Evolutionary conservation across 2,888 invertebrate genomes (phyloP).

Genomic region (Plusia festucae): DNA sequence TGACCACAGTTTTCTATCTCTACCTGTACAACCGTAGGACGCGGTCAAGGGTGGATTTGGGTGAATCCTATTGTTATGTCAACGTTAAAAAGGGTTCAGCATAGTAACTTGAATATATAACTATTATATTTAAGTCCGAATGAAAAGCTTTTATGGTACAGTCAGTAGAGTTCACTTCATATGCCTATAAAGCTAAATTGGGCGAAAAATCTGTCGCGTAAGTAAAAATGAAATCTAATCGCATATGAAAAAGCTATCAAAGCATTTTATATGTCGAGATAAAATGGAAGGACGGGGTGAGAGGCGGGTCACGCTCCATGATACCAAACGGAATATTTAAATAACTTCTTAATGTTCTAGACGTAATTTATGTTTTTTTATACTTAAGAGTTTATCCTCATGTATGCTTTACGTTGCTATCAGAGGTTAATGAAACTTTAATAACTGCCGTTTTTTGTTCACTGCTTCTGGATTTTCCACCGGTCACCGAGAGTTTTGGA

Average conservation of each 20-base stretch:
- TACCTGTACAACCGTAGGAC: neutral
- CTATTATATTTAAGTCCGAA: neutral
- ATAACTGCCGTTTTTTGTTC: neutral
- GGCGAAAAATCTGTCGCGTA: slow-evolving; percentile 13
- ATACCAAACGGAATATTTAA: slow-evolving; percentile 61
- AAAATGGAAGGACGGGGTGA: slow-evolving; percentile 59
- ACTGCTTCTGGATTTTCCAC: neutral
- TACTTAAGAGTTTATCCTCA: slow-evolving; percentile 2
- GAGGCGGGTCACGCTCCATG: slow-evolving; percentile 61
- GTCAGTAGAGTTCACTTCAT: neutral
- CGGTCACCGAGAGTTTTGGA: neutral
- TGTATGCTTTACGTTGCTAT: neutral
- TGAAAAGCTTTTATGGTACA: neutral
- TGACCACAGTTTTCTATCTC: too few species aligned
- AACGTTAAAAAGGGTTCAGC: neutral
- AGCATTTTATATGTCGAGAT: slow-evolving; percentile 57
- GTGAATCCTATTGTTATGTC: slow-evolving; percentile 4
- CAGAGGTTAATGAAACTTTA: neutral
- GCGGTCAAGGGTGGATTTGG: slow-evolving; percentile 2
- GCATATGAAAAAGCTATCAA: slow-evolving; percentile 45
- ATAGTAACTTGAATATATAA: neutral
- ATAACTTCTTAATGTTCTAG: slow-evolving; percentile 26
- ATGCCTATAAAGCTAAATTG: slow-evolving; percentile 7
- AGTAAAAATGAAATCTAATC: slow-evolving; percentile 25
- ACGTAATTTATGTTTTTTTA: slow-evolving; percentile 26